Evolutionary conservation across 2,797 vertebrate genomes (phyloP), one percentile per base, ranked within the genome.

Genomic region (Aphelocoma californica): DNA sequence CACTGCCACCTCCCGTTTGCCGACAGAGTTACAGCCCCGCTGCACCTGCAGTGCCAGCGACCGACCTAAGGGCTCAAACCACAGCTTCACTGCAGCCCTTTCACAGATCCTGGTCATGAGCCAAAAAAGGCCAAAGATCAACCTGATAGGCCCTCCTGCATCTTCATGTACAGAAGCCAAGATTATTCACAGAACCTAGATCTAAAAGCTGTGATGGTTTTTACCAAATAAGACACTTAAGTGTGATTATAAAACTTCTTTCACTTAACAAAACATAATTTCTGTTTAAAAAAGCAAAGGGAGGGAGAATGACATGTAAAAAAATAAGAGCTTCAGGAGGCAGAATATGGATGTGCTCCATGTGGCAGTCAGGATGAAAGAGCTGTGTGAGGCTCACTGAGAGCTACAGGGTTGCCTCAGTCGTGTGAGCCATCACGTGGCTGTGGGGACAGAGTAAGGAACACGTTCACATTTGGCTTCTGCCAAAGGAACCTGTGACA

Each of bases 351-450:
- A 51, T 72, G 18, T 40, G 62, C 34, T 81, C 38, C 7, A 5
- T 23, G 61, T 60, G 48, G 56, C 29, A 84, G 56, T 24, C n/a
- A 79, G 50, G 47, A 60, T 5, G 54, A 64, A 47, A 36, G 47
- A 78, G 42, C n/a, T 1, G 8, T 9, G 12, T 38, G 42, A 58
- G 62, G 58, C 40, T 87, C 66, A 28, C n/a, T 44, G 74, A 36
- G 44, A 91, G 29, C 17, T 44, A 23, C 32, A 20, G 12, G 7
- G 29, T 25, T 79, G 71, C 31, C 24, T 45, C n/a, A 51, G 72
- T 2, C 0, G 0, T 2, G 13, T 32, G 26, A 72, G 15, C 53
- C 2, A 3, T 20, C 32, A 9, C 0, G 0, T 4, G 15, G 47
- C 32, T 32, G 31, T 2, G 31, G 24, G 29, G 64, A 73, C 51